These are phyloP conservation scores for Gyps fulvus DNA, from an alignment of 2,113 vertebrate species.

Conservation along the genomic window DNA sequence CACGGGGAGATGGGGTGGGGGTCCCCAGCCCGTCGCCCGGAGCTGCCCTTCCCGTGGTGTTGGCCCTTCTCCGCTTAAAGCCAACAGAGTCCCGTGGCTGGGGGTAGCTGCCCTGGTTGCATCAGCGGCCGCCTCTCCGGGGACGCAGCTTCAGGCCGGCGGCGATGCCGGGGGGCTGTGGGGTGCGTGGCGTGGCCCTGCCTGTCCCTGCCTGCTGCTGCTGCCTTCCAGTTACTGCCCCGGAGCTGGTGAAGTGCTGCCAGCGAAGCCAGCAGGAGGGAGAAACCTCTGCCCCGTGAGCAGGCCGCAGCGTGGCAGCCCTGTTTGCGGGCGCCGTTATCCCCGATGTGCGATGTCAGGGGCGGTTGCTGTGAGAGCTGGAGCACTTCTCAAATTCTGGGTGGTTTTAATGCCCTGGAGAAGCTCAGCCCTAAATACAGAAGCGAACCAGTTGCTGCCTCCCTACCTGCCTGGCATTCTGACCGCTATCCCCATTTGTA, in stretches of 20 bases:
- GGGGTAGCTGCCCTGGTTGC: neutral
- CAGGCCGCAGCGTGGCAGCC: neutral
- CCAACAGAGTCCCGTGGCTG: too few relatives aligned
- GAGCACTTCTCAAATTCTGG: rapidly evolving
- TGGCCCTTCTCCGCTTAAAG: neutral
- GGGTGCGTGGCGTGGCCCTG: neutral
- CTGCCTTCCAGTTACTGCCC: rapidly evolving
- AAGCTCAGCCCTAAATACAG: neutral
- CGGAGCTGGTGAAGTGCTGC: neutral
- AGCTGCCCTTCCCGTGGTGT: neutral
- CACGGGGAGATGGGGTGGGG: neutral
- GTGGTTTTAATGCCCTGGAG: rapidly evolving
- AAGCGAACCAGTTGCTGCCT: neutral
- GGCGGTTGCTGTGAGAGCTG: neutral
- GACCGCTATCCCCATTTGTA: neutral
- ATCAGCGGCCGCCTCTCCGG: rapidly evolving
- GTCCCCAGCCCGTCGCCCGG: neutral
- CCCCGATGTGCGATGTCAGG: rapidly evolving
- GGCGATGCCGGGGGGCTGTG: rapidly evolving
- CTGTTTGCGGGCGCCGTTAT: rapidly evolving
- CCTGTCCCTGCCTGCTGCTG: neutral
- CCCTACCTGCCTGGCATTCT: neutral
- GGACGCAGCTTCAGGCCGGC: rapidly evolving
- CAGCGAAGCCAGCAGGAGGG: neutral
- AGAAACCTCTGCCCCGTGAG: neutral